These are phyloP conservation scores for Boleophthalmus pectinirostris DNA, from an alignment of 2,113 vertebrate species.

Conservation along the genomic window DNA sequence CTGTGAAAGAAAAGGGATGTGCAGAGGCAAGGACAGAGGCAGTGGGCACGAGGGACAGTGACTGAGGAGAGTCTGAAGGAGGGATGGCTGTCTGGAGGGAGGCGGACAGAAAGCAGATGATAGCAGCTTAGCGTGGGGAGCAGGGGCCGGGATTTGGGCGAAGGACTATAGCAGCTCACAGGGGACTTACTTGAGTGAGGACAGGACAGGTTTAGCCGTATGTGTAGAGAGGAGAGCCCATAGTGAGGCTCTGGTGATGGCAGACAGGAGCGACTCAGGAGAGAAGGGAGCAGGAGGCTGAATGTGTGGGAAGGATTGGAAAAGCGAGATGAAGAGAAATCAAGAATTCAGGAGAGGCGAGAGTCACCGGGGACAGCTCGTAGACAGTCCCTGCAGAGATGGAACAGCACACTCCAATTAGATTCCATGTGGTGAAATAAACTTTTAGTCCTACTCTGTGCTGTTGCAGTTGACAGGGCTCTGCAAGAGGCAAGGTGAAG, in stretches of 20 bases:
- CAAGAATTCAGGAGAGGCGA: background rate
- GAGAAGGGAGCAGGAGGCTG: background rate
- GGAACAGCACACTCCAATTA: constrained; percentile 14
- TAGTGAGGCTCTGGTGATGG: constrained; percentile 8
- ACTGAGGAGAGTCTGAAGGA: background rate
- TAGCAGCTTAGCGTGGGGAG: constrained; percentile 21
- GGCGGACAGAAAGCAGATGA: constrained; percentile 42
- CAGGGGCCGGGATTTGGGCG: constrained; percentile 14
- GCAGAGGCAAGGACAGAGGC: constrained; percentile 5
- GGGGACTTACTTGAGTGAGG: constrained; percentile 29
- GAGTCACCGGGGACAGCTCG: background rate
- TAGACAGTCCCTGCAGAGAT: background rate
- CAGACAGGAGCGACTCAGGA: constrained; percentile 12
- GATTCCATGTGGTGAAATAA: constrained; percentile 5
- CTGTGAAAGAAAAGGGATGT: constrained; percentile 3
- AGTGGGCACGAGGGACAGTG: constrained; percentile 3
- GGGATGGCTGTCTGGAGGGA: constrained; percentile 9
- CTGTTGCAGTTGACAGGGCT: background rate
- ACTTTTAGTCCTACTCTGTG: background rate
- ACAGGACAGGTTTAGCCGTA: constrained; percentile 25
- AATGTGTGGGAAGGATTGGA: background rate
- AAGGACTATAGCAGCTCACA: constrained; percentile 20
- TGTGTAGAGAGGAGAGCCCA: background rate
- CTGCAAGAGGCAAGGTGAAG: background rate
- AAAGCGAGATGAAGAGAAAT: background rate